phyloP scores from a whole-genome alignment of 2,797 vertebrate genomes.

The Fratercula arctica region DNA sequence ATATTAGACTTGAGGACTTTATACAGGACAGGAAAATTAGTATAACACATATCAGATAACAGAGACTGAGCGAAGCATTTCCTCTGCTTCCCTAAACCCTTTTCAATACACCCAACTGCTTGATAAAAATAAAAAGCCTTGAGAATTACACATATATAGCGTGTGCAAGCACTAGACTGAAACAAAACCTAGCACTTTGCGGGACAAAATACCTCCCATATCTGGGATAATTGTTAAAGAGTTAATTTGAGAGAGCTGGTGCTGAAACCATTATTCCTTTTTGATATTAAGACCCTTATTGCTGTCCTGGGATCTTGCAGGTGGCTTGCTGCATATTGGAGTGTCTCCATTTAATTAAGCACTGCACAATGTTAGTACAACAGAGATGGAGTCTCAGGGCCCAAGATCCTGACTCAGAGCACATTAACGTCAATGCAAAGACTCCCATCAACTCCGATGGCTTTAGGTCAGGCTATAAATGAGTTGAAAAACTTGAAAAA shows the following conservation, averaged over 20 bases:
- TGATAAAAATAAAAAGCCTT: background rate
- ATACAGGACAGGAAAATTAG: background rate
- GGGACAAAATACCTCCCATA: background rate
- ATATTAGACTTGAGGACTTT: background rate
- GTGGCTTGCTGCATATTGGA: background rate
- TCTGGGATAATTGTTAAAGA: background rate
- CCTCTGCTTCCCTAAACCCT: background rate
- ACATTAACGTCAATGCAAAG: background rate
- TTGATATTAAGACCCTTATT: background rate
- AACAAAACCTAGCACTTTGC: background rate
- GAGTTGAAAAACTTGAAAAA: background rate
- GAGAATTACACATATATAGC: background rate
- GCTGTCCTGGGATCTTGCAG: background rate
- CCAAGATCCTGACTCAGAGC: background rate
- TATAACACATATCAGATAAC: background rate
- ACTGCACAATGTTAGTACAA: background rate
- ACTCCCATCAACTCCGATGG: background rate
- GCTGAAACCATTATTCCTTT: background rate
- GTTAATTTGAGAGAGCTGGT: background rate
- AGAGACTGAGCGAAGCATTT: background rate
- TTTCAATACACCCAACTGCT: background rate
- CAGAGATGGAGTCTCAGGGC: background rate
- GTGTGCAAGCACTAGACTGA: background rate
- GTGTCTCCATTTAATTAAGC: slow-evolving; percentile 9
- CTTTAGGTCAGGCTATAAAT: background rate